Evolutionary conservation across 2,113 vertebrate species (phyloP), one percentile per base, ranked within the genome.

Genomic region (Narcine bancroftii): DNA sequence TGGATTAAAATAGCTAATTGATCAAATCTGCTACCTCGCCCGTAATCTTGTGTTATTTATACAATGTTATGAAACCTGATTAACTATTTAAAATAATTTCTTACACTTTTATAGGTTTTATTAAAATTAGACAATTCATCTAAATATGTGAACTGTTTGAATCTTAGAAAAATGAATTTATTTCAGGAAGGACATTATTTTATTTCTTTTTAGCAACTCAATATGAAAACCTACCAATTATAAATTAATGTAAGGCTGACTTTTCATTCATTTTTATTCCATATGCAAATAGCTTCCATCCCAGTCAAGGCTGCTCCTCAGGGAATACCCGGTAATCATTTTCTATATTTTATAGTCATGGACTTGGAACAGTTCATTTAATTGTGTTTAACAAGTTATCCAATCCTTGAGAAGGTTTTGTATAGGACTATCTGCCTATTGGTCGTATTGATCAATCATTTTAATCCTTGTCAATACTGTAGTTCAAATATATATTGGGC

Each of bases 111-210:
- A 60, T 50, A 85, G 33, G 81, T 36, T 85, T 60, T 17, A 87
- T 63, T 87, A 33, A 60, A 87, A 60, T 87, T 63, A 56, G 53
- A n/a, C 33, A 87, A 87, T 60, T 87, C 60, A 87, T 87, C 81
- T 36, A 63, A 36, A 87, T 60, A 63, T 87, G 81, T 2, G 17
- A 87, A 87, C 17, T 63, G 53, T 21, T 17, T 87, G 33, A 87
- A 87, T 87, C 53, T n/a, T 21, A 63, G 53, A 63, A 60, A 87
- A 87, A 36, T 85, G 29, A 60, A 85, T 60, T 17, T 2, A n/a
- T 87, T 60, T 60, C 21, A 6, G 15, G 33, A 87, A 87, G 53
- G 50, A 85, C 36, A 36, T 87, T 53, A 87, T 63, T 81, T 29
- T 81, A 81, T 60, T 87, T 87, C 81, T 60, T 36, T 87, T 87